Evolutionary conservation across 2,113 vertebrate genomes (phyloP), one percentile per base, ranked within the genome.

Genomic region (Cisticola juncidis): DNA sequence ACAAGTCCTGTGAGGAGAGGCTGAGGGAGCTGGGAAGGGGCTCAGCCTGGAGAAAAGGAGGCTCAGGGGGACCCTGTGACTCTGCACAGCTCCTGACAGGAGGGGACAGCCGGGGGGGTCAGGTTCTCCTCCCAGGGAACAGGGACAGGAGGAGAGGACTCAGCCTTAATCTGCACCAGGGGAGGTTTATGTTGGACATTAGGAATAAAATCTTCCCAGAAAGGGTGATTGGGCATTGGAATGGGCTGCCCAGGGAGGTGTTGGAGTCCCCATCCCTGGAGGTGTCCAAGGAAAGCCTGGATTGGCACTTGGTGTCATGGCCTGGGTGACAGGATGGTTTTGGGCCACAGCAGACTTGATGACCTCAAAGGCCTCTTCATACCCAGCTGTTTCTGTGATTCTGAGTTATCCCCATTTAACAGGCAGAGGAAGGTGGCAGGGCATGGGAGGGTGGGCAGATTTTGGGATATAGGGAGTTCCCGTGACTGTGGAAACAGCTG

Each of bases 381-480:
- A 0, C 8, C 14, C 60, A 31, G 42, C 8, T 14, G 29, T 13
- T 24, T 12, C 60, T 29, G 42, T 40, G 50, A 9, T 64, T n/a
- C 18, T 47, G 70, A 60, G 53, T 35, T 48, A 22, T 1, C 1
- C 2, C 1, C 0, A 1, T 50, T 28, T 4, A 26, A 13, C 40
- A 25, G 35, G 57, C 44, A 57, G 61, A 45, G 26, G 26, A 16
- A 4, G 28, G 23, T 38, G 62, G 28, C 35, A 42, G 47, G 47
- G 47, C n/a, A 23, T 72, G 53, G 44, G 44, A 92, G 18, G n/a
- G 29, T 2, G 50, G 38, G 31, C 33, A 51, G 11, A 9, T 5
- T 61, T 64, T 5, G 12, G 31, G 66, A 5, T 22, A 3, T 0
- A 20, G 40, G 36, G 47, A 47, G 58, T 25, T 42, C 57, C 48